These are phyloP conservation scores for Gastracanthus pulcherrimus DNA, from an alignment of 2,888 invertebrate species.

Conservation along the genomic window DNA sequence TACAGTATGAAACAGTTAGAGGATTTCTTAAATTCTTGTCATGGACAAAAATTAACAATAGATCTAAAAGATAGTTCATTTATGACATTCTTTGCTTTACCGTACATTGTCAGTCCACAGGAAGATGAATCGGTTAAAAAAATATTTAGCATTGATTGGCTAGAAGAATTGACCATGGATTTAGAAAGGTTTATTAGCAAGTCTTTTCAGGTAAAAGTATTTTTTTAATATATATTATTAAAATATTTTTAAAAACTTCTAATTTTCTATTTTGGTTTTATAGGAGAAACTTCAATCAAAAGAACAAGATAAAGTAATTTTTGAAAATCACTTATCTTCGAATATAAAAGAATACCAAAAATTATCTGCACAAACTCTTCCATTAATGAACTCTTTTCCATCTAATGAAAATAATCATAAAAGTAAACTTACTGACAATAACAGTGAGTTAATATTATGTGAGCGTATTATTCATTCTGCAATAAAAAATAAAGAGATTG, in stretches of 20 bases:
- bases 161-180: constrained; percentile 59
- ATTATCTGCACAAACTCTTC: neutral
- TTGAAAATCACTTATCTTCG: neutral
- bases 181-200: constrained; percentile 61
- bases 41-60: constrained; percentile 77
- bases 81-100: constrained; percentile 80
- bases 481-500: constrained; percentile 61
- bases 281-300: no score
- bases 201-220: constrained; percentile 54
- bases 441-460: constrained; percentile 49
- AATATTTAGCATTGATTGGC: constrained; percentile 75
- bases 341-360: no score
- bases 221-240: no score
- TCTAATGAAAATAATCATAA: neutral
- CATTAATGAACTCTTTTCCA: neutral
- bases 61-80: constrained; percentile 79
- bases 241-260: no score
- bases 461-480: constrained; percentile 67
- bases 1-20: constrained; percentile 73
- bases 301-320: neutral
- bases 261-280: no score
- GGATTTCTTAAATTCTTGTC: constrained; percentile 75
- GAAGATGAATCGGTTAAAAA: constrained; percentile 79
- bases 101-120: constrained; percentile 79
- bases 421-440: constrained; percentile 27